Conservation (phyloP, 2,888 invertebrate species). For the Idaea dimidiata region DNA sequence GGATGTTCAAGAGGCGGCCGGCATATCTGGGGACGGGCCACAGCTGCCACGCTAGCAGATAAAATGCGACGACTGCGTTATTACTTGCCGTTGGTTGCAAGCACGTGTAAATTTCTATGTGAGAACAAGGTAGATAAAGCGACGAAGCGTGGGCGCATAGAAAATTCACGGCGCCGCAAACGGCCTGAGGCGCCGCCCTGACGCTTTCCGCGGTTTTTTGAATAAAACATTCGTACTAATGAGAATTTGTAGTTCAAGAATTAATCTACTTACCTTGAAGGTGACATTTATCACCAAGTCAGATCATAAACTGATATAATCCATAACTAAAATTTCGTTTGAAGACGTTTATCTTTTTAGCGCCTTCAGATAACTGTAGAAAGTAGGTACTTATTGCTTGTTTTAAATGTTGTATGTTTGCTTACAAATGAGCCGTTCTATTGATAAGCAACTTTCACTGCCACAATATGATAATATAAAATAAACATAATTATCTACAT, state of each 20-base stretch:
- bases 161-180: slow-evolving; percentile 59
- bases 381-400: background rate
- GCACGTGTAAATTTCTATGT: slow-evolving; percentile 78
- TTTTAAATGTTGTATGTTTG: slow-evolving; percentile 1
- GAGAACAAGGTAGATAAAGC: slow-evolving; percentile 72
- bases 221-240: slow-evolving; percentile 43
- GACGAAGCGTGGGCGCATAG: slow-evolving; percentile 60
- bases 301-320: background rate
- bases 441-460: background rate
- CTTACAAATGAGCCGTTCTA: slow-evolving; percentile 1
- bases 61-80: slow-evolving; percentile 70
- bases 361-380: background rate
- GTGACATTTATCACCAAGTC: background rate
- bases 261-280: slow-evolving; percentile 11
- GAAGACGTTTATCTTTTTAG: background rate
- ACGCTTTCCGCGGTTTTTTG: slow-evolving; percentile 41
- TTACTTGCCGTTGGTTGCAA: slow-evolving; percentile 67
- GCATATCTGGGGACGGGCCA: slow-evolving; percentile 52
- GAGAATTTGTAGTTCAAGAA: slow-evolving; percentile 33
- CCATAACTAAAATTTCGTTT: background rate
- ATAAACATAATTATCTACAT: background rate
- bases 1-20: slow-evolving; percentile 52
- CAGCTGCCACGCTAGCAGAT: slow-evolving; percentile 64
- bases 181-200: slow-evolving; percentile 43
- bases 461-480: background rate